Base-by-base conservation (phyloP, 2,797 vertebrate species). In the Danionella dracula region DNA sequence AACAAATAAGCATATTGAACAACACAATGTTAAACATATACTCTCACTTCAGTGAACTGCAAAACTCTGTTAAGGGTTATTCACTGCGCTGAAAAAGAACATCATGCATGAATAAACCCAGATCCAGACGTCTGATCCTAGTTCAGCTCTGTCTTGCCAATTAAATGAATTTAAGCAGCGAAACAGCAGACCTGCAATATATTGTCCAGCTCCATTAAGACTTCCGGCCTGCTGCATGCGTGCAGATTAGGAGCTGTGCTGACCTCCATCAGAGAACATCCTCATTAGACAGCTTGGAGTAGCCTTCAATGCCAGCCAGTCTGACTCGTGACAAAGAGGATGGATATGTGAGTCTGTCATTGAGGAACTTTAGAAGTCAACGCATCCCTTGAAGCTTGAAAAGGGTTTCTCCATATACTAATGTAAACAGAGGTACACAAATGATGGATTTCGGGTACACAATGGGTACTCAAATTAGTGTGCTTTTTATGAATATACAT, bases 231-330 rank as follows among this genome's bases (percentile, higher is more conserved):
- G 35, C 31, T 45, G 44, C 46, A 29, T 44, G 15, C 38, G 62
- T 54, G 42, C 57, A 71, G 49, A 54, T 64, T 56, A 53, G 44
- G 49, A 46, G 40, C 72, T 51, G 63, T 4, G 38, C 53, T 70
- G 49, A 75, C 64, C 68, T 67, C 59, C 37, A 60, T 7, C 38
- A 51, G 58, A 54, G 64, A 74, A 68, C 58, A 74, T 35, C 19
- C 42, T 40, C 32, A 60, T 48, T 60, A 48, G 44, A 4, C 17
- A 63, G 48, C 60, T 61, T 12, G 16, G 38, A 58, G 29, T 3
- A 27, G 23, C 23, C 23, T 27, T 27, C 23, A 27, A 27, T 27
- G 23, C 23, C 15, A 48, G 46, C 58, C 32, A 53, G 42, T 58
- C 57, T 71, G 58, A 46, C 68, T 40, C 46, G 21, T 59, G 40